phyloP scores from a whole-genome alignment of 2,888 invertebrate genomes.

The Ochlodes sylvanus region DNA sequence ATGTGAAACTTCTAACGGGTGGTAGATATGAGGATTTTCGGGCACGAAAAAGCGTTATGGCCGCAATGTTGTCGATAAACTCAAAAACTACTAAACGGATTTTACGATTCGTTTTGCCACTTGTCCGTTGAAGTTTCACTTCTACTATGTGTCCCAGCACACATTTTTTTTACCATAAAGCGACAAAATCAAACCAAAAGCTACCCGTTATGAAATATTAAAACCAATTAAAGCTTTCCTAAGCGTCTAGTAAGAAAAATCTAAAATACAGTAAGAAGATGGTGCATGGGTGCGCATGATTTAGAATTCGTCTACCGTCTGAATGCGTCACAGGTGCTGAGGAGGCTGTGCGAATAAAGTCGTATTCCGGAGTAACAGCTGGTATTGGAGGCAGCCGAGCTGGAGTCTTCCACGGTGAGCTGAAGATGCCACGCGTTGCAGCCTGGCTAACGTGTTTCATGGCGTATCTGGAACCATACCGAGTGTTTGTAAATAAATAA shows the following conservation, averaged over 20 bases:
- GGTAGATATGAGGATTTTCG: too few species aligned
- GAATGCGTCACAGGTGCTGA: slow-evolving; percentile 57
- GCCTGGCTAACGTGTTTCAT: slow-evolving; percentile 63
- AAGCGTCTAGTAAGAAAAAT: not conserved
- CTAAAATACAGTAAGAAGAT: slow-evolving; percentile 2
- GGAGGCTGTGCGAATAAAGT: slow-evolving; percentile 67
- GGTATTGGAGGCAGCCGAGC: slow-evolving; percentile 55
- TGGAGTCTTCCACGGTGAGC: slow-evolving; percentile 67
- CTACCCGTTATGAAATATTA: slow-evolving; percentile 6
- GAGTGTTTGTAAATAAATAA: not conserved
- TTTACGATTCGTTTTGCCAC: too few species aligned
- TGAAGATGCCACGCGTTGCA: slow-evolving; percentile 56
- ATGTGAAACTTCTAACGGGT: too few species aligned
- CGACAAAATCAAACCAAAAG: too few species aligned
- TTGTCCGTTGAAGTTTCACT: too few species aligned
- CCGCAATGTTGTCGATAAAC: too few species aligned
- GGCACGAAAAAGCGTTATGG: too few species aligned
- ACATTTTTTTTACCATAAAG: too few species aligned
- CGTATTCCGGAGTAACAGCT: slow-evolving; percentile 60
- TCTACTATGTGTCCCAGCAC: too few species aligned
- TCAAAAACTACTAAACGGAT: too few species aligned
- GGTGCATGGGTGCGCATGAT: slow-evolving; percentile 60
- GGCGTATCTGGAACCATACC: slow-evolving; percentile 59
- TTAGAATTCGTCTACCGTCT: slow-evolving; percentile 73
- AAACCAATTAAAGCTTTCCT: not conserved